phyloP scores from a whole-genome alignment of 2,113 vertebrate species.

The Mustelus asterias region DNA sequence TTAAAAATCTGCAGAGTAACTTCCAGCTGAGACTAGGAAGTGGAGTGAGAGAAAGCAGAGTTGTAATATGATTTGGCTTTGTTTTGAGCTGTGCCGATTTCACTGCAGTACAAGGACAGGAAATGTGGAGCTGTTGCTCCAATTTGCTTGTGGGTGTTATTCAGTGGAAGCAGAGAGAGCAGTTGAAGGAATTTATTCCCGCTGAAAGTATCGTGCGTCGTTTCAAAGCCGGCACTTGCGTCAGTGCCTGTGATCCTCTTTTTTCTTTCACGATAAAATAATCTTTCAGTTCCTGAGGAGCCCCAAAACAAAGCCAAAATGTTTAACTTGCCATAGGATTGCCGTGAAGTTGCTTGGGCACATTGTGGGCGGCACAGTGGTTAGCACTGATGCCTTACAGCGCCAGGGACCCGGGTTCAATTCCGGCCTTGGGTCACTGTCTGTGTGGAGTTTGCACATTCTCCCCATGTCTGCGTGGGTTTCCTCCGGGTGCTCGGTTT shows the following conservation, averaged over 20 bases:
- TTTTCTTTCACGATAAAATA: not conserved
- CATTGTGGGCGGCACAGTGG: too few relatives aligned
- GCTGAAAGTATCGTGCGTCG: not conserved
- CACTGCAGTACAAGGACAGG: not conserved
- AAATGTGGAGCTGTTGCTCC: not conserved
- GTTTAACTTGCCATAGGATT: not conserved
- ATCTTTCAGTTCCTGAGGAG: not conserved
- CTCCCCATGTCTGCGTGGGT: too few relatives aligned
- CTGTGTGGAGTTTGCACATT: too few relatives aligned
- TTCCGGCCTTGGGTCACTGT: too few relatives aligned
- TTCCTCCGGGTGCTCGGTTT: too few relatives aligned
- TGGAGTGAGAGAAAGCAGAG: not conserved
- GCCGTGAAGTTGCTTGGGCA: not conserved
- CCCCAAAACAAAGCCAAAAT: not conserved
- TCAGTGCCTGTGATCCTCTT: not conserved
- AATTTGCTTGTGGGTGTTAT: not conserved
- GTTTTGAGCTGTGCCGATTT: not conserved
- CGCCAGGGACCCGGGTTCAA: too few relatives aligned
- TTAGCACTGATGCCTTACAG: too few relatives aligned
- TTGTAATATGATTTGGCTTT: not conserved
- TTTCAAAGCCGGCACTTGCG: not conserved
- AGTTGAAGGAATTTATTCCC: not conserved
- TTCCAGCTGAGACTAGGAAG: not conserved
- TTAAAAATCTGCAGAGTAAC: not conserved
- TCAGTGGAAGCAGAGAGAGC: not conserved